A percentile compares a stretch with the other conserved stretches of the same genome.
Evolutionary conservation across 2,113 vertebrate species (phyloP).

Genomic region (Chionis minor): DNA sequence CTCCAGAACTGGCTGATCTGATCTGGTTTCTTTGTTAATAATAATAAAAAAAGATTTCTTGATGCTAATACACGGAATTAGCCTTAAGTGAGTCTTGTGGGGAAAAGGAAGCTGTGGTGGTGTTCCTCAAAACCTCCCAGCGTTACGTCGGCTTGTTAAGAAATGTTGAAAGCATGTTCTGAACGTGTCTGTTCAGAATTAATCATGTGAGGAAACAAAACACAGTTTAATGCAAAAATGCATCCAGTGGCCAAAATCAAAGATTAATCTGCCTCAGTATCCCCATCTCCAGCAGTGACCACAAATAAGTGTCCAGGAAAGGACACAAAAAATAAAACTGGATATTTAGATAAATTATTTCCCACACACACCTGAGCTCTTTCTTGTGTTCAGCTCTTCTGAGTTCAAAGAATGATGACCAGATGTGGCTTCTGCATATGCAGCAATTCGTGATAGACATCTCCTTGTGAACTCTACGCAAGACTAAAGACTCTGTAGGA

Average conservation of each 20-base stretch:
- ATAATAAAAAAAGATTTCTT: not conserved
- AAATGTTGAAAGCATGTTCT: not conserved
- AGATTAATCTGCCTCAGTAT: not conserved
- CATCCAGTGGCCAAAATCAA: not conserved
- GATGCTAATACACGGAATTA: not conserved
- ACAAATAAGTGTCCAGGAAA: not conserved
- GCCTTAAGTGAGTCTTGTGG: not conserved
- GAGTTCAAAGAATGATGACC: not conserved
- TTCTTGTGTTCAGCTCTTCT: not conserved
- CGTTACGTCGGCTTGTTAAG: not conserved
- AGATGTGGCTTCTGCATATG: fast-evolving
- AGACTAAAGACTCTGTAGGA: not conserved
- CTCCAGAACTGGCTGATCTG: not conserved
- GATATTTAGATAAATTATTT: not conserved
- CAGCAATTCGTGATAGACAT: not conserved
- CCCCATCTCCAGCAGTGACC: not conserved
- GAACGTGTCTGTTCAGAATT: not conserved
- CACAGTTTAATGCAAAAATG: not conserved
- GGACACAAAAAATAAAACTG: not conserved
- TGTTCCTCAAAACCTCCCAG: not conserved
- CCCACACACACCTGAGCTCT: not conserved
- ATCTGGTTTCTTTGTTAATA: not conserved
- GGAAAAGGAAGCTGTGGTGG: not conserved
- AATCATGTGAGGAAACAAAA: not conserved
- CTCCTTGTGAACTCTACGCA: not conserved